Evolutionary conservation across 2,888 invertebrate genomes (phyloP).

Genomic region (Pandemis cinnamomeana): DNA sequence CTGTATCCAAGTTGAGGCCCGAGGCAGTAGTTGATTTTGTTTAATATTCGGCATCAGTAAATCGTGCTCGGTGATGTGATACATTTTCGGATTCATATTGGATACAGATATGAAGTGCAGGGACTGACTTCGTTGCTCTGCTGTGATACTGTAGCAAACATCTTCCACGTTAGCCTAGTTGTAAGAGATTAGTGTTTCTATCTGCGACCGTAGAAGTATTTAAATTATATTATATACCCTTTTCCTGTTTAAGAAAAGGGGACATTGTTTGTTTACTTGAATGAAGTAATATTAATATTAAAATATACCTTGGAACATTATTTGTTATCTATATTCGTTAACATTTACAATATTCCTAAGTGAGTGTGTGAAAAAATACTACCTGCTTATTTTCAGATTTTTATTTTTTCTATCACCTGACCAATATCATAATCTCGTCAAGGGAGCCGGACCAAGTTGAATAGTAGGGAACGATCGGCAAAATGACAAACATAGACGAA

Average conservation of each 20-base stretch:
- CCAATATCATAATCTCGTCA: slow-evolving; percentile 75
- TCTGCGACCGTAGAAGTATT: slow-evolving; percentile 73
- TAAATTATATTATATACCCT: slow-evolving; percentile 75
- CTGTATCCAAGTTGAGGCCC: slow-evolving; percentile 40
- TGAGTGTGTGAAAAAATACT: slow-evolving; percentile 83
- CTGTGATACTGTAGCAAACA: slow-evolving; percentile 83
- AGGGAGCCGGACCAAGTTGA: slow-evolving; percentile 65
- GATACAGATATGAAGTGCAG: slow-evolving; percentile 56
- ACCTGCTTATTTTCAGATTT: slow-evolving; percentile 84
- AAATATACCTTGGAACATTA: slow-evolving; percentile 66
- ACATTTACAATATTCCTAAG: slow-evolving; percentile 75
- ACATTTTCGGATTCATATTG: slow-evolving; percentile 49
- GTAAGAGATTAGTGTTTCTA: slow-evolving; percentile 80
- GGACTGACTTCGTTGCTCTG: slow-evolving; percentile 73
- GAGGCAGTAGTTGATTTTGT: slow-evolving; percentile 33
- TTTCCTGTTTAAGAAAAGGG: slow-evolving; percentile 75
- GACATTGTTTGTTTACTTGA: slow-evolving; percentile 73
- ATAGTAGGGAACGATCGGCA: slow-evolving; percentile 73
- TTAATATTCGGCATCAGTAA: slow-evolving; percentile 28
- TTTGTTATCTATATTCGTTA: slow-evolving; percentile 76
- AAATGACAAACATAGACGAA: slow-evolving; percentile 70
- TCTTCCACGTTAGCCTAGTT: slow-evolving; percentile 80
- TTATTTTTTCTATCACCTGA: slow-evolving; percentile 82
- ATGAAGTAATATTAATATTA: slow-evolving; percentile 59
- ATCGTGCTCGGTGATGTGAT: slow-evolving; percentile 27